Base-by-base conservation (phyloP, 1,140 invertebrate genomes). In the Samia ricini region DNA sequence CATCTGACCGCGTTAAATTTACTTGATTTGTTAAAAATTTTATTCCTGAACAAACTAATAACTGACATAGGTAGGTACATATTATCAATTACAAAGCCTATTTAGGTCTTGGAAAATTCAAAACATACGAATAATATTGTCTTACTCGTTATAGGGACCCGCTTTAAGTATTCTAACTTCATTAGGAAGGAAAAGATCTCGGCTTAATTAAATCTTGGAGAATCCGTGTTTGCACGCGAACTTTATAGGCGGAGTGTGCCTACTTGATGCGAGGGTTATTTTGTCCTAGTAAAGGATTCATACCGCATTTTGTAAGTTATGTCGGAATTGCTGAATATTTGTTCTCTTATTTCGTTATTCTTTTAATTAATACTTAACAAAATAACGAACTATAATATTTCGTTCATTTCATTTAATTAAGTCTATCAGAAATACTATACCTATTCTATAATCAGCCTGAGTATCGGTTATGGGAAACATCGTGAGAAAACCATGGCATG, bases 201-300 rank as follows among this genome's bases (percentile, higher is more conserved):
- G 52, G 10, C 22, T 55, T 55, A 55, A 55, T 55, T 55, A 55
- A 55, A 55, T 55, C 52, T 55, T 55, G 4, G 21, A 2, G 52
- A 22, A 23, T 21, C 22, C 24, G 21, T 42, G 33, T 42, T 42
- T 42, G 33, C 33, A 42, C 33, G n/a, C 48, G 21, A n/a, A 8
- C 52, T 55, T 24, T 55, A 12, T 42, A 15, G 33, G 33, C 33
- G 15, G 33, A 10, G 33, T 10, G 33, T 42, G 33, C 1, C 4
- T 42, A 15, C 1, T 8, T 42, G n/a, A 42, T 42, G 33, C 33
- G 33, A 4, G 33, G 4, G 33, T 15, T n/a, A n/a, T 1, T 42
- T 42, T 15, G 15, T 42, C n/a, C 7, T 12, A 7, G n/a, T n/a
- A n/a, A n/a, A n/a, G 12, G n/a, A 42, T 42, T 42, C 33, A 42